Conservation (phyloP, 2,113 vertebrate genomes). For the Geococcyx californianus region DNA sequence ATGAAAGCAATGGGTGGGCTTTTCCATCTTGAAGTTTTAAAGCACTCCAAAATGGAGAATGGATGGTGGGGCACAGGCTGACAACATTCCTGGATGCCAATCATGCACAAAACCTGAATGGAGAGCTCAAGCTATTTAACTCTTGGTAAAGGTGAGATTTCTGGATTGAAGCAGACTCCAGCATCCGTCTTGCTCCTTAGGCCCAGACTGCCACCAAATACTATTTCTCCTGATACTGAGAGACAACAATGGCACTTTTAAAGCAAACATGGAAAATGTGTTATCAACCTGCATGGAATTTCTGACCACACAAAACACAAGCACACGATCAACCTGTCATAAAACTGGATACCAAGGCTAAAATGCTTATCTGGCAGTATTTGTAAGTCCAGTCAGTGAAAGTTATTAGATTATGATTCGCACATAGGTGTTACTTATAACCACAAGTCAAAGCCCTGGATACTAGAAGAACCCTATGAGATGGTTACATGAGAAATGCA, state of each 20-base stretch:
- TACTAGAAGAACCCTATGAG: not conserved
- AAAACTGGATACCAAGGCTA: not conserved
- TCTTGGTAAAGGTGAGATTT: not conserved
- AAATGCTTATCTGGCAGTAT: not conserved
- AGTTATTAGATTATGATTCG: not conserved
- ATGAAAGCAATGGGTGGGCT: fast-evolving
- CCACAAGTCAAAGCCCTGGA: not conserved
- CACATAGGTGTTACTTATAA: not conserved
- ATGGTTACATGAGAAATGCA: not conserved
- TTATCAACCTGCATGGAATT: not conserved
- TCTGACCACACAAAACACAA: not conserved
- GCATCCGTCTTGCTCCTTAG: not conserved
- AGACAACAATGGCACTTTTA: not conserved
- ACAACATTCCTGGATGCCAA: not conserved
- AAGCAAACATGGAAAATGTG: fast-evolving
- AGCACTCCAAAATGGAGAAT: not conserved
- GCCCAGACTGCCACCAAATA: not conserved
- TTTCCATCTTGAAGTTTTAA: not conserved
- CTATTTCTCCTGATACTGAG: not conserved
- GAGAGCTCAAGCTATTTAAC: not conserved
- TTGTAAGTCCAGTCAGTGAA: not conserved
- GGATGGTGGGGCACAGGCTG: not conserved
- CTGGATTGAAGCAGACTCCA: not conserved
- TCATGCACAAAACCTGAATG: not conserved
- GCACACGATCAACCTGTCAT: not conserved